A percentile compares a stretch with the other conserved stretches of the same genome.
phyloP scores from a whole-genome alignment of 2,888 invertebrate species.

The Microplitis manilae region DNA sequence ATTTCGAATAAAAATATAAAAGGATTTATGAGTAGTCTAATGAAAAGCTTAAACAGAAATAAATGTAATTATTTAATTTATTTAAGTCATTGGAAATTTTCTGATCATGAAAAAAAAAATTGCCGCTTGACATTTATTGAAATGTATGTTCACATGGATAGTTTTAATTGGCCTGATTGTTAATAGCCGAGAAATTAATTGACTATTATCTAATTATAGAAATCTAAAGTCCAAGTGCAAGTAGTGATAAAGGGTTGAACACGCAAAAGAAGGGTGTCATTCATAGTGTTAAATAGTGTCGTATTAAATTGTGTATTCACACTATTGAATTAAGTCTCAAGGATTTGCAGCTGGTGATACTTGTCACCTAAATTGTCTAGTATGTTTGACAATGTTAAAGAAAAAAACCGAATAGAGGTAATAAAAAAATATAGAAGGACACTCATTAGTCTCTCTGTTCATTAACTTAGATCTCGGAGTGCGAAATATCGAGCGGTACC shows the following conservation, averaged over 20 bases:
- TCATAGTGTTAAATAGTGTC: constrained; percentile 2
- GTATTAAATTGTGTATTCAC: constrained; percentile 6
- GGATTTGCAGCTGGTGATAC: constrained; percentile 30
- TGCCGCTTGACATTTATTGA: background rate
- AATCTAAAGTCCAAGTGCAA: background rate
- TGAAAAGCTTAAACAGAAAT: background rate
- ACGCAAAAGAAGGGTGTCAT: background rate
- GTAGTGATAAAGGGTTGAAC: background rate
- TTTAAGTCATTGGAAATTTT: background rate
- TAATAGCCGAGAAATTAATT: background rate
- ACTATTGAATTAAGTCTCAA: constrained; percentile 28
- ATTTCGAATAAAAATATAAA: too few species aligned
- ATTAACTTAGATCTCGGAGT: background rate
- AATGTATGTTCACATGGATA: too few species aligned
- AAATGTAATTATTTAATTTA: background rate
- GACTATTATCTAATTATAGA: background rate
- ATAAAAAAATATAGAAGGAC: background rate
- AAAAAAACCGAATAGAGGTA: background rate
- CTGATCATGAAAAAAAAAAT: background rate
- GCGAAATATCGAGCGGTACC: background rate
- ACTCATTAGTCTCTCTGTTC: background rate
- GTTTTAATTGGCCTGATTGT: background rate
- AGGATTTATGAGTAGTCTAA: too few species aligned
- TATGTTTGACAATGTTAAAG: background rate
- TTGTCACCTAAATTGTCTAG: background rate